Evolutionary conservation across 2,113 vertebrate species (phyloP).

Genomic region (Cariama cristata): DNA sequence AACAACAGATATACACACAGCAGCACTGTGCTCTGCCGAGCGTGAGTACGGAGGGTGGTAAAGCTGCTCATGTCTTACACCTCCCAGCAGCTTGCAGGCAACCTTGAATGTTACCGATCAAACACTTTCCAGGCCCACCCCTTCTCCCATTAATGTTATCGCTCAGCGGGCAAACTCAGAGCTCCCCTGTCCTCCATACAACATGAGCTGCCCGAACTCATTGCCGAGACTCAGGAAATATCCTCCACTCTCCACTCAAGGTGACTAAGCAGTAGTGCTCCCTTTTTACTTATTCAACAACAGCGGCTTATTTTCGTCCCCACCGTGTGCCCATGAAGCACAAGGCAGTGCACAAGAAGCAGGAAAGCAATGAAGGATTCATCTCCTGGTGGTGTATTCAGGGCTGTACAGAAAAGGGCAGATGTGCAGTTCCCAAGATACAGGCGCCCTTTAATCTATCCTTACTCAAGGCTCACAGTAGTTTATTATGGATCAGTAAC

Average conservation of each 20-base stretch:
- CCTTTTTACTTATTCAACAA: neutral
- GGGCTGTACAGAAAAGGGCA: neutral
- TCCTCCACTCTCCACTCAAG: neutral
- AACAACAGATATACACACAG: accelerated
- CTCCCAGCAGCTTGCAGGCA: neutral
- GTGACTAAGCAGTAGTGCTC: neutral
- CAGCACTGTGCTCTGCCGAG: neutral
- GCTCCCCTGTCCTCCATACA: neutral
- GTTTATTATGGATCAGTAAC: neutral
- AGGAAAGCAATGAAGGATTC: neutral
- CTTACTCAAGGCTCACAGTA: neutral
- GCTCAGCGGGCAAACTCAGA: neutral
- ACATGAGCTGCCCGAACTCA: neutral
- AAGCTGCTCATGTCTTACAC: neutral
- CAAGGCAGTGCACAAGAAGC: neutral
- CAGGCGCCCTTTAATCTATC: neutral
- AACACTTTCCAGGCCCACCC: neutral
- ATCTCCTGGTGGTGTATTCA: neutral
- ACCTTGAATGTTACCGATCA: neutral
- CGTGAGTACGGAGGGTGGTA: accelerated
- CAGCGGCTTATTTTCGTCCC: neutral
- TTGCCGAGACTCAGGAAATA: neutral
- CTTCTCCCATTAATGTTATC: neutral
- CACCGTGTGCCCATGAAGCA: accelerated
- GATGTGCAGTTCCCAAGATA: neutral